Evolutionary conservation across 2,888 invertebrate genomes (phyloP).

Genomic region (Tipula helvola): DNA sequence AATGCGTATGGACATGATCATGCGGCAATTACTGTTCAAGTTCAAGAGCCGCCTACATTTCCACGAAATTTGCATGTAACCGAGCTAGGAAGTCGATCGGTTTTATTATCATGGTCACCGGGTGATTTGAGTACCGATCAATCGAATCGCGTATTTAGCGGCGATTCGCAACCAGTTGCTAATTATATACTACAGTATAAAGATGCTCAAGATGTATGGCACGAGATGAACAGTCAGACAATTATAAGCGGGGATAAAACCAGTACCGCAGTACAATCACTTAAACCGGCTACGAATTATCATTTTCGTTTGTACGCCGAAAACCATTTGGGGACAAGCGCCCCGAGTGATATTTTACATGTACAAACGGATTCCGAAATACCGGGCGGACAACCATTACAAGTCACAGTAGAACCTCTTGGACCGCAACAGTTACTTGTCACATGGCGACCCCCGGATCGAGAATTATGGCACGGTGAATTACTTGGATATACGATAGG

Average conservation of each 20-base stretch:
- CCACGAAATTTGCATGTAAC: constrained; percentile 44
- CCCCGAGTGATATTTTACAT: constrained; percentile 43
- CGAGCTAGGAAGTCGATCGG: constrained; percentile 43
- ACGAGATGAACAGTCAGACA: constrained; percentile 44
- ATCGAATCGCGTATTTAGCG: constrained; percentile 22
- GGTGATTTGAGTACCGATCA: constrained; percentile 27
- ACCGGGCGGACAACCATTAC: constrained; percentile 57
- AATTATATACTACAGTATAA: constrained; percentile 48
- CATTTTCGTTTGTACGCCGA: constrained; percentile 47
- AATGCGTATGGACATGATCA: constrained; percentile 50
- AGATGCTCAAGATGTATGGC: constrained; percentile 45
- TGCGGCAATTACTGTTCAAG: constrained; percentile 35
- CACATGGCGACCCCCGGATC: constrained; percentile 61
- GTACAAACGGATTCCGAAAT: constrained; percentile 46
- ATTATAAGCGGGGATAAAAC: constrained; percentile 41
- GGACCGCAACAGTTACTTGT: constrained; percentile 58
- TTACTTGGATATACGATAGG: constrained; percentile 58
- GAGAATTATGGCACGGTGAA: constrained; percentile 63
- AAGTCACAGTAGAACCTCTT: constrained; percentile 51
- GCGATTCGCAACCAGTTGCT: constrained; percentile 39
- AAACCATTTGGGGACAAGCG: constrained; percentile 48
- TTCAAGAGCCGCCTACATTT: constrained; percentile 48
- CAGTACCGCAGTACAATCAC: constrained; percentile 38
- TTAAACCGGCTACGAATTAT: constrained; percentile 46
- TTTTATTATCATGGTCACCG: constrained; percentile 43